Percentiles rank a stretch among this genome's conserved stretches.
These are phyloP conservation scores for Venustoraphidia nigricollis DNA, from an alignment of 2,888 invertebrate genomes.

Conservation along the genomic window DNA sequence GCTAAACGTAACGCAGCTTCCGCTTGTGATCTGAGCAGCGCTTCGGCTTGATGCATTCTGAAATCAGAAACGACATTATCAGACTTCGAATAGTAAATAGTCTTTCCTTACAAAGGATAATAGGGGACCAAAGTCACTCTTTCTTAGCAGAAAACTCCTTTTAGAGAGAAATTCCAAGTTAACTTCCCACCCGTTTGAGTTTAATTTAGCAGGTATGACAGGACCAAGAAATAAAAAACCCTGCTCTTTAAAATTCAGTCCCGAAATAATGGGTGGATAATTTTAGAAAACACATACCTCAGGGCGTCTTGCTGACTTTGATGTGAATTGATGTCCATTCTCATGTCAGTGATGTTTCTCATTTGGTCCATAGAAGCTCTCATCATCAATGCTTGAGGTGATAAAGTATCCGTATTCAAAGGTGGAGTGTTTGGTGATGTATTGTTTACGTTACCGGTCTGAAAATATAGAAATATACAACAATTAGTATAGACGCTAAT, in stretches of 20 bases:
- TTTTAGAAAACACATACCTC: neutral
- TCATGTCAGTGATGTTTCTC: constrained; percentile 33
- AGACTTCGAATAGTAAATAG: too few species aligned
- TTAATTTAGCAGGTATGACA: too few species aligned
- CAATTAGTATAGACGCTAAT: too few species aligned
- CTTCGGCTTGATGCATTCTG: constrained; percentile 53
- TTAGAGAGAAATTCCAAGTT: too few species aligned
- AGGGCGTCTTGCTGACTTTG: constrained; percentile 27
- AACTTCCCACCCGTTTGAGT: too few species aligned
- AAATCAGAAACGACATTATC: too few species aligned
- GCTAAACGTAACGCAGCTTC: constrained; percentile 71
- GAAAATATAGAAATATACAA: constrained; percentile 7
- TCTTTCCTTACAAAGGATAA: too few species aligned
- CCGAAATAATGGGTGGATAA: too few species aligned
- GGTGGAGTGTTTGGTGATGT: constrained; percentile 31
- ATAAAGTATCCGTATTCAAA: constrained; percentile 27
- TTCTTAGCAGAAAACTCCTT: too few species aligned
- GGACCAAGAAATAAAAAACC: too few species aligned
- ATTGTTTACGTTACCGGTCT: constrained; percentile 29
- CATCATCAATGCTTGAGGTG: constrained; percentile 43
- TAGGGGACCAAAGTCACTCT: too few species aligned
- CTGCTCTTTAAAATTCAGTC: too few species aligned
- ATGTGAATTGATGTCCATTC: constrained; percentile 23
- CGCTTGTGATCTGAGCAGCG: constrained; percentile 67
- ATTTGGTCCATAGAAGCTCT: constrained; percentile 40